Conservation (phyloP, 2,797 vertebrate genomes). For the Sciurus vulgaris region DNA sequence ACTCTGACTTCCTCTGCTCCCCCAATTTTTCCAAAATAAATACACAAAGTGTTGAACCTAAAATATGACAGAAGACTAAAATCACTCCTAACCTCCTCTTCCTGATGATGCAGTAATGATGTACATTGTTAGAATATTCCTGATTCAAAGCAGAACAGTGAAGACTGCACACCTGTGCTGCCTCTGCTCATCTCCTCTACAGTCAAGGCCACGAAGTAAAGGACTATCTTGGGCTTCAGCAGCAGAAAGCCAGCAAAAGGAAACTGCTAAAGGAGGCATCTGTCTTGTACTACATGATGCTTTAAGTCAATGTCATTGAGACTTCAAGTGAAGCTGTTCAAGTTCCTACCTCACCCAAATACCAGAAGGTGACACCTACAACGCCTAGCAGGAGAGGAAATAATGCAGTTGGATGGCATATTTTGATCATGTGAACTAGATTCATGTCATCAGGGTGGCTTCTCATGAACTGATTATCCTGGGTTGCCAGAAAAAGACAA, state of each 20-base stretch:
- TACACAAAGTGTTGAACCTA: background rate
- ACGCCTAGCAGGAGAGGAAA: conserved; percentile 14
- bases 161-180: conserved; percentile 51
- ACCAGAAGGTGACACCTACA: conserved; percentile 73
- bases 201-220: conserved; percentile 56
- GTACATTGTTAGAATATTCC: conserved; percentile 51
- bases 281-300: conserved; percentile 71
- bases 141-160: conserved; percentile 77
- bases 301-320: conserved; percentile 60
- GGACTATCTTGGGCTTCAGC: conserved; percentile 68
- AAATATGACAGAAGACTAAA: conserved; percentile 34
- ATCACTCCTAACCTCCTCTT: conserved; percentile 63
- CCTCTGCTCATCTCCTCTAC: conserved; percentile 42
- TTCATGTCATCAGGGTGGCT: background rate
- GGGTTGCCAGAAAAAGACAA: conserved; percentile 37
- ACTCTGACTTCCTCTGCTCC: background rate
- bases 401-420: conserved; percentile 15
- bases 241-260: conserved; percentile 64
- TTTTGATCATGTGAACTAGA: conserved; percentile 44
- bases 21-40: conserved; percentile 30
- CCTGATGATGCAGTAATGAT: conserved; percentile 30
- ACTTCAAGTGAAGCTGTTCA: conserved; percentile 71
- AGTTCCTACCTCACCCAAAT: conserved; percentile 68
- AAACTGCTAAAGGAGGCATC: conserved; percentile 73
- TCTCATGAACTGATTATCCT: background rate